Conservation (phyloP, 92 coral and sea anemone species). For the Palythoa grandiflora region DNA sequence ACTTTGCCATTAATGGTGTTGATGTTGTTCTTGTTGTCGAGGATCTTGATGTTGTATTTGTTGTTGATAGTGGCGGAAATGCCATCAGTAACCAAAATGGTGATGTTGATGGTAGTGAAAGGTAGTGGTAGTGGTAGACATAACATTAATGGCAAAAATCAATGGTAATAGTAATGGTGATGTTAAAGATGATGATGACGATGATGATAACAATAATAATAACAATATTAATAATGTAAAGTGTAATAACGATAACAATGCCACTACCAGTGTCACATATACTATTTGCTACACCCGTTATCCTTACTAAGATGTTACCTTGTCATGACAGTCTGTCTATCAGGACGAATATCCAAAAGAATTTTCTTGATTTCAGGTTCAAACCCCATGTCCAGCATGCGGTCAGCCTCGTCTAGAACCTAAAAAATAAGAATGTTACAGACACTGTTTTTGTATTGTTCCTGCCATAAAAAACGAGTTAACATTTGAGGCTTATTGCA, state of each 20-base stretch:
- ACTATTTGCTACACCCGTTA: too few relatives aligned
- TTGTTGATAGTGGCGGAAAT: background rate
- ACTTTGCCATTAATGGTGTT: too few relatives aligned
- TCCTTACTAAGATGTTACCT: slow-evolving; percentile 60
- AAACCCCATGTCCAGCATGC: slow-evolving; percentile 99
- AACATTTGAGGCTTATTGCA: background rate
- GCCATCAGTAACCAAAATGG: too few relatives aligned
- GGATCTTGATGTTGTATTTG: too few relatives aligned
- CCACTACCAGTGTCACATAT: too few relatives aligned
- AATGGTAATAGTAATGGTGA: background rate
- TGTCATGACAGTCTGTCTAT: slow-evolving; percentile 96
- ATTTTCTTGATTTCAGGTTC: slow-evolving; percentile 98
- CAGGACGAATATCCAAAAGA: slow-evolving; percentile 97
- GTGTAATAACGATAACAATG: too few relatives aligned
- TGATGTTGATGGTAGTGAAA: background rate
- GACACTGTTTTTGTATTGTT: background rate
- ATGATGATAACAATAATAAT: background rate
- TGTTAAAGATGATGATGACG: background rate
- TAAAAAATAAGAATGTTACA: slow-evolving; percentile 6
- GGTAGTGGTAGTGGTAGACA: too few relatives aligned
- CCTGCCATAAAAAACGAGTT: background rate
- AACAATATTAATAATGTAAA: background rate
- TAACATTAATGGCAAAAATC: too few relatives aligned
- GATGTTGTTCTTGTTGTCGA: too few relatives aligned
- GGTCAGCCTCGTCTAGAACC: slow-evolving; percentile 98